These are phyloP conservation scores for Petrophora chlorosata DNA, from an alignment of 2,888 invertebrate species.

Conservation along the genomic window DNA sequence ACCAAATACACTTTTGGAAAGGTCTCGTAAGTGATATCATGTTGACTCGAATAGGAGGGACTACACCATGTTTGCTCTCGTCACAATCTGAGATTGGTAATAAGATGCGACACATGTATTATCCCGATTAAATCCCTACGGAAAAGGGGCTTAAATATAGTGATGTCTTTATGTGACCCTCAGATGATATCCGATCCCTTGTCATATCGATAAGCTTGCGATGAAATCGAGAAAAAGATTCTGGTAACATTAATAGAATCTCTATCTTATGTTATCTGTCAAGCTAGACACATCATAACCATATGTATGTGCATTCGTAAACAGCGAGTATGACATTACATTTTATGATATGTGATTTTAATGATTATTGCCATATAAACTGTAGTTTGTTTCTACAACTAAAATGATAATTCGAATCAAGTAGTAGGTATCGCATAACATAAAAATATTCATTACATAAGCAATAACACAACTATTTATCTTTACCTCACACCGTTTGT, in stretches of 20 bases:
- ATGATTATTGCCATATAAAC: slow-evolving; percentile 5
- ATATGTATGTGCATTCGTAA: slow-evolving; percentile 15
- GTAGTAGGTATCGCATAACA: slow-evolving; percentile 5
- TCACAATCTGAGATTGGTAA: slow-evolving; percentile 80
- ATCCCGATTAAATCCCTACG: slow-evolving; percentile 76
- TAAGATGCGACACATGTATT: slow-evolving; percentile 82
- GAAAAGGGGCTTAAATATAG: slow-evolving; percentile 71
- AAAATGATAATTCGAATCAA: background rate
- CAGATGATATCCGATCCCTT: slow-evolving; percentile 35
- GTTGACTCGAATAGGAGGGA: slow-evolving; percentile 69
- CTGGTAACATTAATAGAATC: slow-evolving; percentile 25
- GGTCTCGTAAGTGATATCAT: slow-evolving; percentile 75
- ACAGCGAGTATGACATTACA: slow-evolving; percentile 12
- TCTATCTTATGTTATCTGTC: slow-evolving; percentile 21
- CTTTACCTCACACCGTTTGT: slow-evolving; percentile 21
- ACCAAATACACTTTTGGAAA: slow-evolving; percentile 70
- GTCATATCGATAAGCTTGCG: slow-evolving; percentile 41
- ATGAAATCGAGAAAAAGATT: slow-evolving; percentile 31
- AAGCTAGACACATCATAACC: slow-evolving; percentile 12
- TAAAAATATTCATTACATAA: slow-evolving; percentile 10
- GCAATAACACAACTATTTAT: slow-evolving; percentile 6
- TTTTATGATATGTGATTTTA: slow-evolving; percentile 11
- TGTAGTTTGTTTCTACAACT: background rate
- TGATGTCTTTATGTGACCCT: slow-evolving; percentile 61
- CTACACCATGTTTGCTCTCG: slow-evolving; percentile 72